Evolutionary conservation across 1,140 invertebrate genomes (phyloP).

Genomic region (Drosophila kanapiae): DNA sequence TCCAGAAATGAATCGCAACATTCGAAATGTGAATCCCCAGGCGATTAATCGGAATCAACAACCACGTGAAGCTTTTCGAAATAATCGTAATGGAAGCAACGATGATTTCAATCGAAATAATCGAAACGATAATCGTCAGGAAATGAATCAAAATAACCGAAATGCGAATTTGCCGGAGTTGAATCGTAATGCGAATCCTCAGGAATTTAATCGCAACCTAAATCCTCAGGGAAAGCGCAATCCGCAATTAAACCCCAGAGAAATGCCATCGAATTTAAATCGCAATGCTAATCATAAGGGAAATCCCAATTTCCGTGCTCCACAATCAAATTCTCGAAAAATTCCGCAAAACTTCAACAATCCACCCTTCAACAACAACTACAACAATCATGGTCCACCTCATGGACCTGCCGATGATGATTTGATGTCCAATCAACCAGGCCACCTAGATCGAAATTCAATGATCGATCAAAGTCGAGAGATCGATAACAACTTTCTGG

Average conservation of each 20-base stretch:
- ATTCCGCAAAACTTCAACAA: background rate
- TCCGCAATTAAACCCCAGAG: background rate
- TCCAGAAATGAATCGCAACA: no score
- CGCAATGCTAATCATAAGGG: background rate
- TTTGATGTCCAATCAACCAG: background rate
- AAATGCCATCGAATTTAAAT: background rate
- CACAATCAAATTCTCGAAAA: background rate
- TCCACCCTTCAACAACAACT: background rate
- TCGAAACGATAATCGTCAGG: background rate
- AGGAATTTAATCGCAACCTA: background rate
- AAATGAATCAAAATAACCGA: background rate
- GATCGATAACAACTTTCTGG: background rate
- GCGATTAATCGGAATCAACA: background rate
- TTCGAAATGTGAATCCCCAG: constrained; percentile 3
- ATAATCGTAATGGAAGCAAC: background rate
- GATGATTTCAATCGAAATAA: background rate
- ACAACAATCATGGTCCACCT: background rate
- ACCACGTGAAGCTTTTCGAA: background rate
- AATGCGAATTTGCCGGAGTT: background rate
- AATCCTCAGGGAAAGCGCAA: constrained; percentile 1
- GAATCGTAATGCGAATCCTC: background rate
- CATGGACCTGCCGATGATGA: background rate
- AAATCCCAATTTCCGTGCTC: background rate
- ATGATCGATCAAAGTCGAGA: constrained; percentile 1
- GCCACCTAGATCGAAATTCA: background rate